Base-by-base conservation (phyloP, 1,140 invertebrate species). In the Vollenhovia emeryi region DNA sequence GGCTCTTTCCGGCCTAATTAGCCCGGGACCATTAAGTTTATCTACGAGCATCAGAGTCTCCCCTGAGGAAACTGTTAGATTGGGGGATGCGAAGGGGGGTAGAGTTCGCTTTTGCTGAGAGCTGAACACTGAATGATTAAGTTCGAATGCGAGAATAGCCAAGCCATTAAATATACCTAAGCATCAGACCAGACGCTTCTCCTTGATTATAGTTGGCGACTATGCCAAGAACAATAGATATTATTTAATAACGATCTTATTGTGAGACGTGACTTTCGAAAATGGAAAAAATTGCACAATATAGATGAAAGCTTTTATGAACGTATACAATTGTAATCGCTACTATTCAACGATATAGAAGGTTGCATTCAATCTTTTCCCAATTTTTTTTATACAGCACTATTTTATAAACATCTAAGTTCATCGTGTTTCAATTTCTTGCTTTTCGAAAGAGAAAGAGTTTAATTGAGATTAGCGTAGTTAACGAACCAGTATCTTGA, bases 21-120 rank as follows among this genome's bases (percentile, higher is more conserved):
- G 89, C 90, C 89, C 87, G 85, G 86, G 91, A 92, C 92, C 92
- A 94, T 94, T 94, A 94, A 92, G 91, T 93, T 94, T 94, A 93
- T 94, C 93, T 93, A 89, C 88, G 91, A 80, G 62, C 80, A 85
- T 89, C 88, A 62, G 79, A 87, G 85, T 64, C 87, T 90, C 86
- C 88, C 59, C 68, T 60, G 87, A 71, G 88, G 59, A 62, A 73
- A 86, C 30, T 43, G 59, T 43, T 60, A 57, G 78, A 66, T 52
- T 71, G 69, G 27, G 30, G 68, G 43, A 79, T 73, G 24, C 52
- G 36, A 74, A 55, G 71, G 71, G 50, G 52, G 33, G n/a, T 45
- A 64, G 2, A n/a, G 27, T 57, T 71, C 18, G 55, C 85, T 87
- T 88, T 89, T 75, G 84, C 84, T 80, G 59, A 45, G 48, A 87